phyloP scores from a whole-genome alignment of 1,140 invertebrate species.

The Megalonaias nervosa region DNA sequence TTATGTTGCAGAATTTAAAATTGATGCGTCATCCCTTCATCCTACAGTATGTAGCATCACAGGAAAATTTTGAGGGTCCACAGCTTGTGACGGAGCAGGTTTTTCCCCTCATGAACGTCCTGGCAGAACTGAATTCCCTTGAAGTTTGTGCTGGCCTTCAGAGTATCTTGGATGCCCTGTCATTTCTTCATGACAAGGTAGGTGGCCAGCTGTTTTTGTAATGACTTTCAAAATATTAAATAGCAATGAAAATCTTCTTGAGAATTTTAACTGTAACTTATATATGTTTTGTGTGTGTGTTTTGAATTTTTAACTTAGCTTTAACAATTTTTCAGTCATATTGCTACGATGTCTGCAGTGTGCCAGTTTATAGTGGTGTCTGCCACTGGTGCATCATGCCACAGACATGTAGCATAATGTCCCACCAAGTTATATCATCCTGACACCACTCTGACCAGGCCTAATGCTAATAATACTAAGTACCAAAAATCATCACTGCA shows the following conservation, averaged over 20 bases:
- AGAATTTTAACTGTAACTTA: neutral
- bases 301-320: neutral
- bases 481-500: no score
- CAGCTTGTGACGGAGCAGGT: constrained; percentile 60
- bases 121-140: constrained; percentile 41
- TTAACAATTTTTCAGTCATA: neutral
- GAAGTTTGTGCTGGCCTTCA: constrained; percentile 60
- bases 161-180: constrained; percentile 56
- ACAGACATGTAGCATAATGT: no score
- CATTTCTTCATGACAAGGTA: constrained; percentile 63
- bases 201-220: neutral
- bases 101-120: constrained; percentile 42
- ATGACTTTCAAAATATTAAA: neutral
- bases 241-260: neutral
- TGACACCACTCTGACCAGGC: no score
- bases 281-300: neutral
- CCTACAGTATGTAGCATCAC: constrained; percentile 47
- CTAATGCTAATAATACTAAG: no score
- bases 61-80: constrained; percentile 40
- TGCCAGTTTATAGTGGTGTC: neutral
- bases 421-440: no score
- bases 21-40: constrained; percentile 56
- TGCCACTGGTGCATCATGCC: no score
- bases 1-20: constrained; percentile 51
- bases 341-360: neutral